phyloP scores from a whole-genome alignment of 2,888 invertebrate genomes.

The Schizotus pectinicornis region DNA sequence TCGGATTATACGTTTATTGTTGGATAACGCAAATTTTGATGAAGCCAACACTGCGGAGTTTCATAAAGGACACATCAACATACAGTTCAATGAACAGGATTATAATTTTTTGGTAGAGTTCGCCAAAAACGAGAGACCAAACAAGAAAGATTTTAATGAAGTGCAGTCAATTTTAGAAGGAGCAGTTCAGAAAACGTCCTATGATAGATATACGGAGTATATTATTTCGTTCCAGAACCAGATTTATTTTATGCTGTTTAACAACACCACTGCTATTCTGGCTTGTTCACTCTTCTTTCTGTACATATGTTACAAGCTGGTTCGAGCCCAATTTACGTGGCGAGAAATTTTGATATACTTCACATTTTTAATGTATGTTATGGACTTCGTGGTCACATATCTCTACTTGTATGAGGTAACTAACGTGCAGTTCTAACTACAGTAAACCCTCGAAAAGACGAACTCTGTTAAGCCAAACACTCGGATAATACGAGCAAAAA shows the following conservation, averaged over 20 bases:
- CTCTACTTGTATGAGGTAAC: slow-evolving; percentile 14
- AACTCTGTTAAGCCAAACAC: background rate
- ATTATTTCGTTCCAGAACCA: slow-evolving; percentile 10
- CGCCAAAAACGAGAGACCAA: slow-evolving; percentile 1
- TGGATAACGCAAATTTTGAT: slow-evolving; percentile 14
- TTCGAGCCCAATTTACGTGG: slow-evolving; percentile 16
- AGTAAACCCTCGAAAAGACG: too few relatives aligned
- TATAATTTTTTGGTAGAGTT: slow-evolving; percentile 14
- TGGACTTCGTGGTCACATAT: slow-evolving; percentile 19
- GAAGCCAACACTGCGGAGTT: background rate
- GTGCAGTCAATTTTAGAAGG: slow-evolving; percentile 19
- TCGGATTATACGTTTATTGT: slow-evolving; percentile 13
- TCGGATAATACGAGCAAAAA: too few relatives aligned
- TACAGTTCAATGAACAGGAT: slow-evolving; percentile 7
- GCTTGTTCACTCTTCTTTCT: slow-evolving; percentile 20
- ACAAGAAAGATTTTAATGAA: slow-evolving; percentile 4
- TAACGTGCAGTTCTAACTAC: too few relatives aligned
- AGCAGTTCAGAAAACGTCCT: slow-evolving; percentile 14
- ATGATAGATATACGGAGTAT: slow-evolving; percentile 11
- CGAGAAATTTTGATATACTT: slow-evolving; percentile 17
- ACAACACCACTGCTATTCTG: slow-evolving; percentile 25
- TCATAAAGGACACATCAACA: slow-evolving; percentile 7
- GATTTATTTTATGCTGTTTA: slow-evolving; percentile 18
- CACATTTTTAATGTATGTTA: slow-evolving; percentile 5
- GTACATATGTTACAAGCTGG: slow-evolving; percentile 9